phyloP scores from a whole-genome alignment of 1,140 invertebrate species.

The Neodiprion lecontei region DNA sequence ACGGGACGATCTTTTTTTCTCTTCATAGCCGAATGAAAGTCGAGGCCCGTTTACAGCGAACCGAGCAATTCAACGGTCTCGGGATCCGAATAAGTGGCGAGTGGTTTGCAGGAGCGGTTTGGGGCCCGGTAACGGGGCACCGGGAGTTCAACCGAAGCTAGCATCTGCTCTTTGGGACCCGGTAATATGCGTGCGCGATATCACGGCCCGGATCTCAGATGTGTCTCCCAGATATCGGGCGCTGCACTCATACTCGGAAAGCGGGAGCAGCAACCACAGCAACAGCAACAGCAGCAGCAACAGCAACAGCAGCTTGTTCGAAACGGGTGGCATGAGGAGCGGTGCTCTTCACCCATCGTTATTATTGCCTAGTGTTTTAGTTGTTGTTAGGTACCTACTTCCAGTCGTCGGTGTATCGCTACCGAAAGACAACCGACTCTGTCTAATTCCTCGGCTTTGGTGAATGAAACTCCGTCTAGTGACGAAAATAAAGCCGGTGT shows the following conservation, averaged over 20 bases:
- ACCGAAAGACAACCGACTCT: too few species aligned
- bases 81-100: conserved; percentile 4
- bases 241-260: conserved; percentile 28
- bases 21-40: not conserved
- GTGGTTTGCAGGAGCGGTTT: not conserved
- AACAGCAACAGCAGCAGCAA: too few species aligned
- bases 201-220: conserved; percentile 55
- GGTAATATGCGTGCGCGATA: conserved; percentile 57
- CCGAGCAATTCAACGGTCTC: conserved; percentile 4
- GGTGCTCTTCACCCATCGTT: too few species aligned
- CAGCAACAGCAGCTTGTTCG: not conserved
- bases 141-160: conserved; percentile 51
- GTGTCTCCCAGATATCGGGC: conserved; percentile 57
- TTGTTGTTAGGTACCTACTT: too few species aligned
- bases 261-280: not conserved
- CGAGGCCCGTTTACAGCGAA: not conserved
- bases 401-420: too few species aligned
- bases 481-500: too few species aligned
- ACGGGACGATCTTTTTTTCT: too few species aligned
- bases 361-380: too few species aligned
- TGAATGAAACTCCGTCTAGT: too few species aligned
- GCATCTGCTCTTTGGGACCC: conserved; percentile 54
- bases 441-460: too few species aligned
- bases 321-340: not conserved
- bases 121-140: not conserved